A percentile compares a stretch with the other conserved stretches of the same genome.
These are phyloP conservation scores for Macrochelys suwanniensis DNA, from an alignment of 2,797 vertebrate species.

Conservation along the genomic window DNA sequence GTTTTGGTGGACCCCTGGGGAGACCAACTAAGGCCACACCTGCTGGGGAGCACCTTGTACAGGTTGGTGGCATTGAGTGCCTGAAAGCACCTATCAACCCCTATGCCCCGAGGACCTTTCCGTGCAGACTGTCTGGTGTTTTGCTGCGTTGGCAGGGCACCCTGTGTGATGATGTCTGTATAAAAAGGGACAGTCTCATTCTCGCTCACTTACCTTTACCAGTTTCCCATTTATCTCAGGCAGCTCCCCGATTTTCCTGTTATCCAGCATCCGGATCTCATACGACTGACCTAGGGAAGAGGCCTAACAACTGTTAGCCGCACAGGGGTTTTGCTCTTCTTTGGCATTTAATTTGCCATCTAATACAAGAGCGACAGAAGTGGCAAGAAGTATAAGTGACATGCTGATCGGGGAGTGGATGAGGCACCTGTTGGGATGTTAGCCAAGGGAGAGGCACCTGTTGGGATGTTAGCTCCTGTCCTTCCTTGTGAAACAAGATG, in stretches of 20 bases:
- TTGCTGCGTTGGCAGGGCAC: background rate
- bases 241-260: conserved; percentile 96
- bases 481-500: background rate
- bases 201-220: conserved; percentile 90
- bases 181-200: background rate
- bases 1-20: background rate
- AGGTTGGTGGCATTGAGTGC: background rate
- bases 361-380: background rate
- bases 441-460: background rate
- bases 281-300: conserved; percentile 94
- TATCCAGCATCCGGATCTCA: conserved; percentile 99
- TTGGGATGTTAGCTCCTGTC: background rate
- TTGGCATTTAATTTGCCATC: fast-evolving
- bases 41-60: background rate
- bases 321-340: background rate
- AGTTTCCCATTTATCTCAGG: conserved; percentile 96
- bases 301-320: background rate
- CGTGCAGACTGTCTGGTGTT: background rate
- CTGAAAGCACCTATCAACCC: background rate
- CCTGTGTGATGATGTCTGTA: background rate
- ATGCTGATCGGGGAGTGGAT: fast-evolving
- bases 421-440: background rate
- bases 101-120: background rate
- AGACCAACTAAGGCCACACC: background rate
- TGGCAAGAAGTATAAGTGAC: background rate